These are phyloP conservation scores for Bungarus multicinctus DNA, from an alignment of 2,113 vertebrate species.

Conservation along the genomic window DNA sequence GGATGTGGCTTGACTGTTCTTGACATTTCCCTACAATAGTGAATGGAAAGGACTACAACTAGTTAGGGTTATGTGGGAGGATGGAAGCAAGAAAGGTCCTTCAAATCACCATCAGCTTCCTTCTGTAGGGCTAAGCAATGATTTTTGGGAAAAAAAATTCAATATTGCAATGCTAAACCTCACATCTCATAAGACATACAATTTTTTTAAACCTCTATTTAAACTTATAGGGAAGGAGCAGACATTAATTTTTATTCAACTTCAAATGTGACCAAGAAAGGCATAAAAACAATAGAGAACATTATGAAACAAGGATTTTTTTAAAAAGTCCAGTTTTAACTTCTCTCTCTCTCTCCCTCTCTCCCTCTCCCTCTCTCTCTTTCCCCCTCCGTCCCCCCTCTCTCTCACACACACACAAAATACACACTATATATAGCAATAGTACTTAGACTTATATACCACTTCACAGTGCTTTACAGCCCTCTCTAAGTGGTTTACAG, in stretches of 20 bases:
- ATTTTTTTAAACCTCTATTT: not conserved
- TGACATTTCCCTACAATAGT: not conserved
- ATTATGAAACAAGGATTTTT: not conserved
- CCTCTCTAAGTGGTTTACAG: no score
- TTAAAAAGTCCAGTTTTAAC: not conserved
- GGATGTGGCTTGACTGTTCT: not conserved
- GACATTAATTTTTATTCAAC: not conserved
- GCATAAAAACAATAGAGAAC: not conserved
- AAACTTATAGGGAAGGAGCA: not conserved
- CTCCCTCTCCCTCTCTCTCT: no score
- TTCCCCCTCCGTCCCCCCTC: no score
- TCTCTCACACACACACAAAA: not conserved
- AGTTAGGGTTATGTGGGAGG: not conserved
- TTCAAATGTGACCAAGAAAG: not conserved
- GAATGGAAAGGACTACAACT: not conserved
- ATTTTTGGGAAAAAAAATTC: not conserved
- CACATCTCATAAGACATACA: not conserved
- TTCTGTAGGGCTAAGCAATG: not conserved
- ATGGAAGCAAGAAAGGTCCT: not conserved
- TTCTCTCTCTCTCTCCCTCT: not conserved
- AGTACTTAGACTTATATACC: no score
- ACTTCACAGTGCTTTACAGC: no score
- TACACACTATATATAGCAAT: not conserved
- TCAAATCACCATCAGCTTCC: not conserved
- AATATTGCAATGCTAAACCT: not conserved